Conservation (phyloP, 2,113 vertebrate species). For the Hydropotes inermis region DNA sequence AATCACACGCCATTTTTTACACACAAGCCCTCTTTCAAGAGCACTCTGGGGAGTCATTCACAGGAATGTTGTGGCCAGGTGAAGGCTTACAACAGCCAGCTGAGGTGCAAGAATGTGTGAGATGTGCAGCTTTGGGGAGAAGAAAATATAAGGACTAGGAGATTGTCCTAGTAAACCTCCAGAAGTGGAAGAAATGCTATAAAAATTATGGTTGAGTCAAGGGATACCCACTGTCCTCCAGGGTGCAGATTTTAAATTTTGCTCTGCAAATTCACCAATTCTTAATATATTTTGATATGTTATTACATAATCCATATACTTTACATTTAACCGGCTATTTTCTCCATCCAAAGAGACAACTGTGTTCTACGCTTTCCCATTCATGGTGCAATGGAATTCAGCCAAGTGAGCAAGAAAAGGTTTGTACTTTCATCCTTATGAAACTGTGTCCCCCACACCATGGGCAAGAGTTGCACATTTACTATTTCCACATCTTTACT, state of each 20-base stretch:
- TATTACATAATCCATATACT: not conserved
- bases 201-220: slow-evolving; percentile 22
- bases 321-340: slow-evolving; percentile 44
- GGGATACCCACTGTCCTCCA: slow-evolving; percentile 19
- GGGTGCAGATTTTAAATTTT: slow-evolving; percentile 22
- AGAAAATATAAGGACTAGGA: not conserved
- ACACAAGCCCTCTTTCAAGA: not conserved
- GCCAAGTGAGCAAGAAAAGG: not conserved
- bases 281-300: slow-evolving; percentile 14
- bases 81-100: not conserved
- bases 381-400: not conserved
- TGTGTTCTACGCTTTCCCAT: not conserved
- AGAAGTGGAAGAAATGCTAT: slow-evolving; percentile 39
- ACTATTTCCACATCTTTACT: not conserved
- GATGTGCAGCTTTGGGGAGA: not conserved
- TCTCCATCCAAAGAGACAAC: not conserved
- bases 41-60: not conserved
- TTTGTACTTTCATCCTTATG: not conserved
- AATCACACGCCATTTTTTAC: slow-evolving; percentile 13
- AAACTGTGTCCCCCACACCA: not conserved
- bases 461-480: not conserved
- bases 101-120: not conserved
- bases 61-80: not conserved
- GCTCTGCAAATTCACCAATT: slow-evolving; percentile 38
- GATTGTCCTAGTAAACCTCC: slow-evolving; percentile 26